Percentiles rank a stretch among this genome's conserved stretches.
Evolutionary conservation across 2,113 vertebrate species (phyloP).

Genomic region (Vireo altiloquus): DNA sequence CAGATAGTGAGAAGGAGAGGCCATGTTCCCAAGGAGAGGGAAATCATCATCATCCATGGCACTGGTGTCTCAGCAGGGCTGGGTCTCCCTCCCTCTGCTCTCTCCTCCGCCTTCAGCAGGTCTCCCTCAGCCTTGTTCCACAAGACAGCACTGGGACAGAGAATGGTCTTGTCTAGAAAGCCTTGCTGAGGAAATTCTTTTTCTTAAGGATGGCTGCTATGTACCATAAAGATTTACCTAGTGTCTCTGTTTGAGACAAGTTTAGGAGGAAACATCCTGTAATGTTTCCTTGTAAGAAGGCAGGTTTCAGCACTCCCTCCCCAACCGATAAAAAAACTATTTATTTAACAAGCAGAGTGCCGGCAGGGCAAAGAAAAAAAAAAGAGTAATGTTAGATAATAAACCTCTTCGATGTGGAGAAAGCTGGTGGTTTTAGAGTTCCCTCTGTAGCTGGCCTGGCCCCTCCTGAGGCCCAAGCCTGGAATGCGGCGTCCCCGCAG

Average conservation of each 20-base stretch:
- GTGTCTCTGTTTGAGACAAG: background rate
- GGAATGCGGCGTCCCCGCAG: background rate
- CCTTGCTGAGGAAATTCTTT: background rate
- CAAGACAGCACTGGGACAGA: background rate
- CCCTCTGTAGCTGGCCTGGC: background rate
- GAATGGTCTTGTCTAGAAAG: background rate
- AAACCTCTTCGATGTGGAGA: background rate
- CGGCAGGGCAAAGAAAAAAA: background rate
- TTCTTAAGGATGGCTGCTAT: background rate
- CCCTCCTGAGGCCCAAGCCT: background rate
- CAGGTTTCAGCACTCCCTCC: background rate
- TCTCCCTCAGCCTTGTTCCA: background rate
- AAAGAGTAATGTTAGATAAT: background rate
- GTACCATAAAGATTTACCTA: background rate
- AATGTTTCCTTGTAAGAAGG: background rate
- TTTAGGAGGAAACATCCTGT: background rate
- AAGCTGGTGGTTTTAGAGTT: background rate
- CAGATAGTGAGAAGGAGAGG: background rate
- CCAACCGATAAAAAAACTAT: background rate
- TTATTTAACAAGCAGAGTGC: background rate
- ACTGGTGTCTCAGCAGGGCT: background rate
- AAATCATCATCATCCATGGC: accelerated
- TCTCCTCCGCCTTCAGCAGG: background rate
- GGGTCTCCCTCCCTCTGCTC: background rate
- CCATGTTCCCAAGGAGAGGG: background rate